Base-by-base conservation (phyloP, 2,797 vertebrate species). In the Pseudochirops corinnae region DNA sequence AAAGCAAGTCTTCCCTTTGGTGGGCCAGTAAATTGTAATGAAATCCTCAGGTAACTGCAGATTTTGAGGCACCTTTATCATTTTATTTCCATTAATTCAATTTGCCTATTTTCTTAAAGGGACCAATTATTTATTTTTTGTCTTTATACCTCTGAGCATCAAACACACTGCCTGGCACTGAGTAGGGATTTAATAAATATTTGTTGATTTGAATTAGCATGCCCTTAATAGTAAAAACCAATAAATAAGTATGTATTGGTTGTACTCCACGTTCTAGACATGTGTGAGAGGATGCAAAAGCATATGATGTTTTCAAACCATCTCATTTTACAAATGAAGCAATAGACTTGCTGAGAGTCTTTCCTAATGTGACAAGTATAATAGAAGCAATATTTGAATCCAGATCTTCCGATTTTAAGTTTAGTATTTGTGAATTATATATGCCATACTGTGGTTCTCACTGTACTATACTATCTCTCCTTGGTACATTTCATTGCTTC, bases 1-100 rank as follows among this genome's bases (percentile, higher is more conserved):
- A 93, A 94, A 58, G 53, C 87, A 92, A 93, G 92, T 92, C 60
- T 92, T 82, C 87, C 60, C 18, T 50, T 93, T 96, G 67, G 91
- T 96, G 90, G 90, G 2, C 39, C 39, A 50, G 58, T 58, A 93
- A 56, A 95, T n/a, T 55, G 53, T 57, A 92, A 55, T 4, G 12
- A 16, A 90, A 93, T 96, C 56, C 24, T 93, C 67, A 93, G 56
- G 92, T 57, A 31, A n/a, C 29, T 93, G 52, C 91, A 93, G 56
- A 93, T 62, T 96, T 94, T 74, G 55, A 96, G 95, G 91, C 18
- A 91, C 31, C 50, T 1, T 12, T 55, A 90, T 58, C 0, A 7
- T 82, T 82, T 82, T 82, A 82, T 46, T 82, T 82, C 67, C 67
- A 46, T 24, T 21, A 82, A 82, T 82, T 82, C 39, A 39, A 10